Percentiles rank a stretch among this genome's conserved stretches.
Evolutionary conservation across 2,113 vertebrate genomes (phyloP).

Genomic region (Alouatta palliata): DNA sequence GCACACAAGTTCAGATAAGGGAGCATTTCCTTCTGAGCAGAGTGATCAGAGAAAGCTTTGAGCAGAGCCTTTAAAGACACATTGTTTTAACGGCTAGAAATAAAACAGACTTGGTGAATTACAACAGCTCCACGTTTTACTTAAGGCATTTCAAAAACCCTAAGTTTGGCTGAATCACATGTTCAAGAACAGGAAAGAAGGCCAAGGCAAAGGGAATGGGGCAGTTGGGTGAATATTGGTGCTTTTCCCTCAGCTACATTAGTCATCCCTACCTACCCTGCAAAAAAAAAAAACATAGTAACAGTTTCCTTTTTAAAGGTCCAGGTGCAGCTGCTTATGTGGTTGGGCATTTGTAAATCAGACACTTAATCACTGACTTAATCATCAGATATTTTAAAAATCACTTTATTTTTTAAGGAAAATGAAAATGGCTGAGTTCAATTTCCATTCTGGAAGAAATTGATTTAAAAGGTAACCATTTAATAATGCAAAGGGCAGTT

Average conservation of each 20-base stretch:
- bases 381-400: no score
- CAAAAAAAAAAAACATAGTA: neutral
- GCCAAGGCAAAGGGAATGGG: neutral
- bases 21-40: neutral
- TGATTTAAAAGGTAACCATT: slow-evolving; percentile 13
- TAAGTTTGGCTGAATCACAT: neutral
- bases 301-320: neutral
- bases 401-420: neutral
- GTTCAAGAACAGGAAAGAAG: neutral
- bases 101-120: neutral
- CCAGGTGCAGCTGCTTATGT: neutral
- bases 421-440: neutral
- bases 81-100: slow-evolving; percentile 11
- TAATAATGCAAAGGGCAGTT: neutral
- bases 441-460: slow-evolving; percentile 34
- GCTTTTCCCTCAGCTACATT: neutral
- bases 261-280: neutral
- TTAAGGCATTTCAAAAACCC: neutral
- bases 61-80: neutral
- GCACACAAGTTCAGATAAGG: neutral
- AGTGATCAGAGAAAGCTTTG: neutral
- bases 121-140: neutral
- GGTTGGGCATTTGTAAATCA: neutral
- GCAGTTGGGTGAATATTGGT: neutral
- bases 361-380: neutral